Percentiles rank a stretch among this genome's conserved stretches.
Conservation (phyloP, 2,113 vertebrate genomes). For the Tupaia chinensis region DNA sequence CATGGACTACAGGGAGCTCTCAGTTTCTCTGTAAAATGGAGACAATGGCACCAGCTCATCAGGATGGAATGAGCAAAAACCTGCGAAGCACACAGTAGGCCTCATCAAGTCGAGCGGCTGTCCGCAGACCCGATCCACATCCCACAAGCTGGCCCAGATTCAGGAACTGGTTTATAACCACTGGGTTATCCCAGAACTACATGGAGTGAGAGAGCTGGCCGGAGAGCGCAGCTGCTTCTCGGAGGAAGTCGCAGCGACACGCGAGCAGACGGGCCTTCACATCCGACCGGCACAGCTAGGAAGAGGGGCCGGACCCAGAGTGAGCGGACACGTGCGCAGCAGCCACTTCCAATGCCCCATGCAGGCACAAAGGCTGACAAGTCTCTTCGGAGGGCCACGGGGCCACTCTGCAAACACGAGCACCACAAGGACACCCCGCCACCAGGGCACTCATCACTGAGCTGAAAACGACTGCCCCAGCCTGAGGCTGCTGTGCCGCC, state of each 20-base stretch:
- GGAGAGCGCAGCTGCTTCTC: too few relatives aligned
- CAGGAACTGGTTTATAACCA: neutral
- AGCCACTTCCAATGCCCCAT: neutral
- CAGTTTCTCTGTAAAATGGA: neutral
- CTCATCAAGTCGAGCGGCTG: accelerated
- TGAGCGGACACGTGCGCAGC: accelerated
- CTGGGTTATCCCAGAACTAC: neutral
- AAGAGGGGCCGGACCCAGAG: too few relatives aligned
- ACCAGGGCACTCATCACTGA: accelerated
- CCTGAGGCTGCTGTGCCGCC: accelerated
- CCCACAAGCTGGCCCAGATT: neutral
- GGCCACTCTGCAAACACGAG: neutral
- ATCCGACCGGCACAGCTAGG: neutral
- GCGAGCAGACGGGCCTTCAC: neutral
- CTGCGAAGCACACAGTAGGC: neutral
- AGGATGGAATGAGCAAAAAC: neutral
- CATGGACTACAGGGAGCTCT: neutral
- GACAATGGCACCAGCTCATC: accelerated
- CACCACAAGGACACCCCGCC: neutral
- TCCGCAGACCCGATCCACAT: neutral
- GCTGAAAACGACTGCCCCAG: accelerated
- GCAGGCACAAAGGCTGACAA: neutral
- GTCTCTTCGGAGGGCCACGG: neutral
- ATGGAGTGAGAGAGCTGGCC: neutral
- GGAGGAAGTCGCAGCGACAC: too few relatives aligned